Evolutionary conservation across 2,797 vertebrate genomes (phyloP), one percentile per base, ranked within the genome.

Genomic region (Rhadinocentrus ornatus): DNA sequence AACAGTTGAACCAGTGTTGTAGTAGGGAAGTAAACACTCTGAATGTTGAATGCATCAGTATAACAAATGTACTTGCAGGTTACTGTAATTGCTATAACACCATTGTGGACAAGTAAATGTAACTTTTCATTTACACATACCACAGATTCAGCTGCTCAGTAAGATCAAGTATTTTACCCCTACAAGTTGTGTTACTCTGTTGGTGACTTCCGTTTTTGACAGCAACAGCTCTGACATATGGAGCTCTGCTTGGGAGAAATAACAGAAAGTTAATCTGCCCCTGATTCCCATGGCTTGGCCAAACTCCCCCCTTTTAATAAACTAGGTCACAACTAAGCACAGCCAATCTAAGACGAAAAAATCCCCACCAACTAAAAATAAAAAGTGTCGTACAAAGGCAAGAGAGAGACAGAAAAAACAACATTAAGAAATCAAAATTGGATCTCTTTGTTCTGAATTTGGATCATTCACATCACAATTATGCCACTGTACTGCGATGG

Each of bases 271-370:
- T 91, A 90, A 91, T 91, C 86, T 89, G 82, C 77, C 89, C 74
- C 83, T 78, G 84, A 90, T 92, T 93, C 91, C 82, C 78, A 82
- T 80, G 69, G 80, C 85, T 90, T 78, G 75, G 75, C 85, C 85
- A 87, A 74, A 78, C 83, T 56, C 84, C 73, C 77, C 81, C 61
- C 68, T 78, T 85, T 83, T 82, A 80, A 87, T 86, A 92, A 94
- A 93, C 78, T 94, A 88, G 93, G 93, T 94, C 93, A 93, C 78
- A 87, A 89, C 79, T 87, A 90, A 90, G 84, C 83, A 80, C 68
- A 88, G 88, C 82, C 90, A 90, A 88, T 89, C 82, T 84, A 66
- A 62, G 48, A 74, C 64, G n/a, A 48, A 85, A 87, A 88, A 87
- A 79, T 2, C 50, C 69, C 73, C 66, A 62, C 18, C 46, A 69